These are phyloP conservation scores for Myrmophylax atrothorax DNA, from an alignment of 2,113 vertebrate species.

Conservation along the genomic window DNA sequence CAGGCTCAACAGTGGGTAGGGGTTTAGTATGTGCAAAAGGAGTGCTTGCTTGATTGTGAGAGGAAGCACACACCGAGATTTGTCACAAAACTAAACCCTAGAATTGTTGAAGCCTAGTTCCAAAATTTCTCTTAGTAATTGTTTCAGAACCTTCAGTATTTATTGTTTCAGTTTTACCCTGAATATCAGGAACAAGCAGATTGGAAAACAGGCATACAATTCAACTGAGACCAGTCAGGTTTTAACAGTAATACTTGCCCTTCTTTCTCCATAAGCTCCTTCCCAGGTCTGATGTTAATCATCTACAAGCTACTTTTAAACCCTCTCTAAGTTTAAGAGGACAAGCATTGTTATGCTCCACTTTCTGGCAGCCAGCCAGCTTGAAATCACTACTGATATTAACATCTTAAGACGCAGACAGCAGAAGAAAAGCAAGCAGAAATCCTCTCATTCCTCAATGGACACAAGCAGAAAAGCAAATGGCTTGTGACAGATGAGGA, in stretches of 20 bases:
- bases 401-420: neutral
- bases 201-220: neutral
- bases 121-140: neutral
- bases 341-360: neutral
- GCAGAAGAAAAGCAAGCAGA: constrained; percentile 31
- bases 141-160: neutral
- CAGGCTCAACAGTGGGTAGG: neutral
- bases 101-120: neutral
- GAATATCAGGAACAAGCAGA: neutral
- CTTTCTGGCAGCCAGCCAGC: constrained; percentile 33
- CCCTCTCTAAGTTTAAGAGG: constrained; percentile 31
- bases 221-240: neutral
- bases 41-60: neutral
- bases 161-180: neutral
- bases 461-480: neutral
- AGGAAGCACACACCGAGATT: neutral
- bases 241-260: neutral
- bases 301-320: constrained; percentile 15
- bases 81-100: neutral
- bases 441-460: constrained; percentile 19
- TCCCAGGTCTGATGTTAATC: neutral
- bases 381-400: constrained; percentile 38
- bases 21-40: neutral
- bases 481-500: neutral
- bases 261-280: neutral